phyloP scores from a whole-genome alignment of 2,797 vertebrate genomes.

The Gymnodraco acuticeps region DNA sequence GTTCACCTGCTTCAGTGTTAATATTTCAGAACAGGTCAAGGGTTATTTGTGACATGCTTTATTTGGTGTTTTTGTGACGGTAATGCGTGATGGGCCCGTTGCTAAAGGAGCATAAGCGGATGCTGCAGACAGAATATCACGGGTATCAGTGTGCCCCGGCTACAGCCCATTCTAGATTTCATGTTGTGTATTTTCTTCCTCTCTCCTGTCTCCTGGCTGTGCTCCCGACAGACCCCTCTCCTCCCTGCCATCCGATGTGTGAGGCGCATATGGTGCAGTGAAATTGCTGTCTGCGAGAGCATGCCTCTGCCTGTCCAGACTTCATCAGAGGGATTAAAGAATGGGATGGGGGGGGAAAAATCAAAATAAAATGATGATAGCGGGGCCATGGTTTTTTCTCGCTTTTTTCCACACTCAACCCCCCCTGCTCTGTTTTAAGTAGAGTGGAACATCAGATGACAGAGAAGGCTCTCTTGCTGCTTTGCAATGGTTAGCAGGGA shows the following conservation, averaged over 20 bases:
- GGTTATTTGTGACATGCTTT: conserved; percentile 36
- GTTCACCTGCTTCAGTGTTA: conserved; percentile 76
- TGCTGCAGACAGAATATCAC: conserved; percentile 63
- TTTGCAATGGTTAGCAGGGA: conserved; percentile 67
- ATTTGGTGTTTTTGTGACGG: conserved; percentile 3
- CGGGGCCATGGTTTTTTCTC: conserved; percentile 72
- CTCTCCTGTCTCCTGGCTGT: conserved; percentile 89
- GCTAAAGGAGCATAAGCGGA: conserved; percentile 52
- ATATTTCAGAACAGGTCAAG: conserved; percentile 35
- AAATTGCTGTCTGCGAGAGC: conserved; percentile 99
- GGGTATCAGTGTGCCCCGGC: conserved; percentile 57
- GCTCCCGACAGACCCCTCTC: conserved; percentile 94
- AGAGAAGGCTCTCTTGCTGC: conserved; percentile 87
- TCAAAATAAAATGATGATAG: conserved; percentile 94
- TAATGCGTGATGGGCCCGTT: conserved; percentile 26
- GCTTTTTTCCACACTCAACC: conserved; percentile 45
- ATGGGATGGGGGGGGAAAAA: conserved; percentile 85
- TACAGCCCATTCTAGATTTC: conserved; percentile 73
- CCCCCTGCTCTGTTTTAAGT: conserved; percentile 78
- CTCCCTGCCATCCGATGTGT: conserved; percentile 92
- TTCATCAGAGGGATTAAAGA: conserved; percentile 99
- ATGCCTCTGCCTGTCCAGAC: conserved; percentile 99
- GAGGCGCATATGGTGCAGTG: conserved; percentile 97
- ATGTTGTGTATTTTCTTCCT: conserved; percentile 74
- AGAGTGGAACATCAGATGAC: conserved; percentile 85